Percentiles rank a stretch among this genome's conserved stretches.
Evolutionary conservation across 1,140 invertebrate genomes (phyloP).

Genomic region (Drosophila oshimai): DNA sequence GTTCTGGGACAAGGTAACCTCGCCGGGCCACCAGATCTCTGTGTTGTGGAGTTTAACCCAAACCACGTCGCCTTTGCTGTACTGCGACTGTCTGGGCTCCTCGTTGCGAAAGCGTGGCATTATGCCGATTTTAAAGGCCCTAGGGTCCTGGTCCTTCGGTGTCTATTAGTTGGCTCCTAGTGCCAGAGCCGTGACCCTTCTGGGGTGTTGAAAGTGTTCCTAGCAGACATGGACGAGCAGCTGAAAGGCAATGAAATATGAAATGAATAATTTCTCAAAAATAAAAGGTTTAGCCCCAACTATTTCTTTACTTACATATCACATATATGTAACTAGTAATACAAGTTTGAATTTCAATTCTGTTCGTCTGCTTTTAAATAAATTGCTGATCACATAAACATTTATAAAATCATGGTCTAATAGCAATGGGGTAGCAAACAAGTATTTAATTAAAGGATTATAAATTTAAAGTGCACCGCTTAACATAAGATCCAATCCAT

Average conservation of each 20-base stretch:
- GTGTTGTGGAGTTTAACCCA: conserved; percentile 89
- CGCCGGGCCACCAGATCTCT: conserved; percentile 90
- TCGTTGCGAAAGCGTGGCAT: conserved; percentile 60
- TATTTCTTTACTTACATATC: too few species aligned
- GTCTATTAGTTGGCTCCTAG: not conserved
- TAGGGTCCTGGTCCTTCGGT: not conserved
- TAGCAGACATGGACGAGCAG: not conserved
- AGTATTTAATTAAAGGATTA: too few species aligned
- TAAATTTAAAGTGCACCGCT: too few species aligned
- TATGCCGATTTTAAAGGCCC: not conserved
- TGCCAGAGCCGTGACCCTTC: too few species aligned
- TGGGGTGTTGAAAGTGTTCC: not conserved
- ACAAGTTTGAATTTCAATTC: too few species aligned
- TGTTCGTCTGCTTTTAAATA: too few species aligned
- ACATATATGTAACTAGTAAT: too few species aligned
- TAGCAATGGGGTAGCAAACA: too few species aligned
- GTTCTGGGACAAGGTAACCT: conserved; percentile 85
- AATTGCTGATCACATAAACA: too few species aligned
- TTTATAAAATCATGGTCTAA: too few species aligned
- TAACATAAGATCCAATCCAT: too few species aligned
- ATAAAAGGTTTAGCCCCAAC: not conserved
- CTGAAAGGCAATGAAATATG: not conserved
- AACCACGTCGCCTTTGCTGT: conserved; percentile 89
- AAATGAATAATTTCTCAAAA: not conserved
- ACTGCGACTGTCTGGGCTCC: conserved; percentile 61